Evolutionary conservation across 2,797 vertebrate genomes (phyloP).

Genomic region (Erithacus rubecula): DNA sequence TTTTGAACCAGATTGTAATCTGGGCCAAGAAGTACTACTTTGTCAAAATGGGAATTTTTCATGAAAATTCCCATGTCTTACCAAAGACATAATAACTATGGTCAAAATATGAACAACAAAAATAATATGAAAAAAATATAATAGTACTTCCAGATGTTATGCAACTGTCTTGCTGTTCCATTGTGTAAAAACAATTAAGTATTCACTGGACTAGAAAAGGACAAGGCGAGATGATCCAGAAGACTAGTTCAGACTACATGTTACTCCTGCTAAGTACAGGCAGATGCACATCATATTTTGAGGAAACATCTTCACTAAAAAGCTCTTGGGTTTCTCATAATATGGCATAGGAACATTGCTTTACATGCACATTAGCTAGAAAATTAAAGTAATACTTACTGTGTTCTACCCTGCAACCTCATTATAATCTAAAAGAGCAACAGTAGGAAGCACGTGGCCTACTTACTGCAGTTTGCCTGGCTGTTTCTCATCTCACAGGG

Average conservation of each 20-base stretch:
- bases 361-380: not conserved
- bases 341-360: not conserved
- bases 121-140: not conserved
- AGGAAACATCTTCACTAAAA: not conserved
- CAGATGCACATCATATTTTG: not conserved
- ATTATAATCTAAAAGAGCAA: not conserved
- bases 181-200: constrained; percentile 5
- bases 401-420: not conserved
- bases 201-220: not conserved
- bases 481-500: constrained; percentile 75
- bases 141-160: not conserved
- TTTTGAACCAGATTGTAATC: not conserved
- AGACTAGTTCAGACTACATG: not conserved
- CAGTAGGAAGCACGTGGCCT: not conserved
- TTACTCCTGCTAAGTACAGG: not conserved
- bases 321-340: not conserved
- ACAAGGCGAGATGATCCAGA: not conserved
- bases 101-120: not conserved
- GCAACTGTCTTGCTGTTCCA: not conserved
- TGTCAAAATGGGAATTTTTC: not conserved
- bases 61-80: not conserved
- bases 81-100: not conserved
- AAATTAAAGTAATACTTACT: not conserved
- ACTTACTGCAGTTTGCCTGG: constrained; percentile 88
- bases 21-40: not conserved